Base-by-base conservation (phyloP, 2,888 invertebrate genomes). In the Dicyrtomina minuta region DNA sequence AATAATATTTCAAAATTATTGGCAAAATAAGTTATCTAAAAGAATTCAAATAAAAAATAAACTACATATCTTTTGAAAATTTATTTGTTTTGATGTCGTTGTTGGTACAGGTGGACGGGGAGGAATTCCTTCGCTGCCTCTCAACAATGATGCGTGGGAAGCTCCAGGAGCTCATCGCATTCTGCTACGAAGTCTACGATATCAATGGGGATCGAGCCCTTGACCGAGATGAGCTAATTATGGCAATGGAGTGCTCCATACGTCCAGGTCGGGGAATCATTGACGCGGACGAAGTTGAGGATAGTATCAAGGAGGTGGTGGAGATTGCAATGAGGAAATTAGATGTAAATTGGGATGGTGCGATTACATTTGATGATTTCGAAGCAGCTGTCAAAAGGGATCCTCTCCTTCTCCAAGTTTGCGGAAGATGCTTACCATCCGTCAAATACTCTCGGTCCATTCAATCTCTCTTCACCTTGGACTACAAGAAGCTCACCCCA, bases 251-350 rank as follows among this genome's bases (percentile, higher is more conserved):
- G 15, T 75, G 76, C 4, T 76, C 74, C 26, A 68, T 77, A 12
- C 64, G 74, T 22, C 56, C 71, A 17, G 76, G 76, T 12, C 71
- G 73, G n/a, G 77, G 77, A 22, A 66, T 68, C 46, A 12, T 76
- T 26, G 76, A 77, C n/a, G 17, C 68, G 2, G 77, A 76, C 51
- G 77, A 77, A 53, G 20, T 76, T 12, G 75, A 76, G 12, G 77
- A 77, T 39, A 72, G 72, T n/a, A 72, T 74, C 22, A 70, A 72
- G 49, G 72, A 77, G n/a, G 70, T 77, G 61, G 74, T 77, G 15
- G 77, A 77, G 66, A 74, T 77, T 22, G 72, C 73, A 24, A 71
- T 71, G 73, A 72, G 67, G 43, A 75, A 72, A 41, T 26, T 72
- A 46, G 77, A 77, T 59, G 72, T 74, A 1, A 72, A 77, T 55